These are phyloP conservation scores for Eubasilissa splendida DNA, from an alignment of 2,888 invertebrate species.

Conservation along the genomic window DNA sequence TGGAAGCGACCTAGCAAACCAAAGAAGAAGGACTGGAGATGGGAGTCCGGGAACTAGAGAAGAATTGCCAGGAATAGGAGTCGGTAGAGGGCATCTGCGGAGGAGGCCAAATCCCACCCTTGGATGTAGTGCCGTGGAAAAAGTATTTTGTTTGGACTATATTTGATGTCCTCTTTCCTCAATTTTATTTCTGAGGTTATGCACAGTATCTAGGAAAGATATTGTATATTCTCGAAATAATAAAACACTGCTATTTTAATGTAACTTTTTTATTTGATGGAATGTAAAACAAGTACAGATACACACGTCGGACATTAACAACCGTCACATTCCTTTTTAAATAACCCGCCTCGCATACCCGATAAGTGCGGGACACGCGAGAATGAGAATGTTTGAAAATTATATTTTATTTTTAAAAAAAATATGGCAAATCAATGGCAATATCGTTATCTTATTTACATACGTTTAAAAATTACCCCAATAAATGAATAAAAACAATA, in stretches of 20 bases:
- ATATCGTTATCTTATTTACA: slow-evolving; percentile 46
- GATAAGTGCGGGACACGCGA: slow-evolving; percentile 20
- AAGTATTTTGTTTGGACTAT: no score
- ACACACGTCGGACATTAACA: slow-evolving; percentile 54
- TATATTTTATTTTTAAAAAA: slow-evolving; percentile 38
- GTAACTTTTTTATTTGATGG: slow-evolving; percentile 53
- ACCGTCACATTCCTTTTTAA: slow-evolving; percentile 27
- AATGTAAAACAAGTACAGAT: slow-evolving; percentile 57
- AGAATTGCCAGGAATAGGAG: no score
- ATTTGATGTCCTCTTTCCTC: no score
- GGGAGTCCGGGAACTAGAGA: no score
- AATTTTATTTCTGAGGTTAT: no score
- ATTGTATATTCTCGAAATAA: background rate
- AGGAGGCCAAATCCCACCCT: no score
- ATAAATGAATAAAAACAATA: slow-evolving; percentile 54
- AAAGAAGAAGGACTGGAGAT: no score
- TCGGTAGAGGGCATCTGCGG: no score
- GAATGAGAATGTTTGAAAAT: slow-evolving; percentile 41
- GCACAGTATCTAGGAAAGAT: no score
- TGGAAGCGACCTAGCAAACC: no score
- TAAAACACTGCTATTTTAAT: background rate
- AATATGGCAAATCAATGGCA: slow-evolving; percentile 57
- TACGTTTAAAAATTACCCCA: slow-evolving; percentile 50
- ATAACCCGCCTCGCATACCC: slow-evolving; percentile 34
- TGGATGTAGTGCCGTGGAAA: no score